Evolutionary conservation across 2,113 vertebrate genomes (phyloP).

Genomic region (Chaetops frenatus): DNA sequence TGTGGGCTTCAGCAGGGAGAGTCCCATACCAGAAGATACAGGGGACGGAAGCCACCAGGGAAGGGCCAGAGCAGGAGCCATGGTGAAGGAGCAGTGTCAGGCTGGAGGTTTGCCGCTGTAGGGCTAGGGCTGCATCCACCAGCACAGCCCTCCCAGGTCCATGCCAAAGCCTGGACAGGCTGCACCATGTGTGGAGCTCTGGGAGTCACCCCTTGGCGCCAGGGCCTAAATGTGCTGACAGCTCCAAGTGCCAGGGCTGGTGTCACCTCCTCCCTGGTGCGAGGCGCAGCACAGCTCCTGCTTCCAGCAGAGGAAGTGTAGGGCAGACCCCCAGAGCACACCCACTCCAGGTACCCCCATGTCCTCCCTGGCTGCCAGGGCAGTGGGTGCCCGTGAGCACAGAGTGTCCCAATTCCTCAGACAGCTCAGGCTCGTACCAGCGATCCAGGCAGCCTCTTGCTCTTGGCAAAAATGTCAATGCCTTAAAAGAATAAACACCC

Average conservation of each 20-base stretch:
- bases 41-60: background rate
- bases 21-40: fast-evolving
- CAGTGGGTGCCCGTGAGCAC: background rate
- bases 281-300: fast-evolving
- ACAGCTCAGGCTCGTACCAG: background rate
- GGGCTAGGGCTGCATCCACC: background rate
- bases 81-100: background rate
- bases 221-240: background rate
- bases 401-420: background rate
- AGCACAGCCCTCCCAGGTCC: background rate
- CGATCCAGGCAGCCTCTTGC: background rate
- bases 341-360: fast-evolving
- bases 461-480: background rate
- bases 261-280: background rate
- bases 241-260: background rate
- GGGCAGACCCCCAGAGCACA: background rate
- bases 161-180: background rate
- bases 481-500: background rate
- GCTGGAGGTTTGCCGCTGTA: background rate
- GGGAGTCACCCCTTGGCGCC: fast-evolving
- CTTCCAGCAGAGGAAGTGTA: fast-evolving
- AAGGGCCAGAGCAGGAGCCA: background rate
- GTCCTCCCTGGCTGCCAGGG: background rate
- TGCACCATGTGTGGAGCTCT: background rate
- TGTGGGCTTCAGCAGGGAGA: fast-evolving